A percentile compares a stretch with the other conserved stretches of the same genome.
These are phyloP conservation scores for Hephaestus fuliginosus DNA, from an alignment of 2,797 vertebrate genomes.

Conservation along the genomic window DNA sequence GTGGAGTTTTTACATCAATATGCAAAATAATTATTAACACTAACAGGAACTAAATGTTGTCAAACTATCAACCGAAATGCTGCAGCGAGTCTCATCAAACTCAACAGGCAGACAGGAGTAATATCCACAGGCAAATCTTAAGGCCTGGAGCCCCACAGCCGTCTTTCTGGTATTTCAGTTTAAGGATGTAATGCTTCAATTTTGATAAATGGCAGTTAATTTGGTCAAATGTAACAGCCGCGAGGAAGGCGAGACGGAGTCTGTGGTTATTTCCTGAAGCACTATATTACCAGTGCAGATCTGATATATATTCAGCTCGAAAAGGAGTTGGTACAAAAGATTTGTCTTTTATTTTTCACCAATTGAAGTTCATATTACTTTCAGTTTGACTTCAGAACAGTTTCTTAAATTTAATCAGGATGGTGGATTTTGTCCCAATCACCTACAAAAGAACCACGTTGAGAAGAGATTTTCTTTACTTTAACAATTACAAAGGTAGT, in stretches of 20 bases:
- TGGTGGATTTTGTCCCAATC: not conserved
- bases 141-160: not conserved
- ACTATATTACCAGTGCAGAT: not conserved
- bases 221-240: not conserved
- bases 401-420: not conserved
- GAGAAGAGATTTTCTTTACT: not conserved
- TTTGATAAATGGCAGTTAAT: constrained; percentile 14
- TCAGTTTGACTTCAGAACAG: not conserved
- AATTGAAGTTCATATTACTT: no score
- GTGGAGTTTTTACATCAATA: not conserved
- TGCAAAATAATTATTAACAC: not conserved
- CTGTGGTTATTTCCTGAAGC: constrained; percentile 4
- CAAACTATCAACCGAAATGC: not conserved
- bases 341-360: not conserved
- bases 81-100: not conserved
- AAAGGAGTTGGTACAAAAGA: not conserved
- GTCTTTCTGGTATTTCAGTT: constrained; percentile 28
- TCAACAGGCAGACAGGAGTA: not conserved
- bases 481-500: no score
- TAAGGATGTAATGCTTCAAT: constrained; percentile 7
- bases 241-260: not conserved
- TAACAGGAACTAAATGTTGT: not conserved
- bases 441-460: not conserved
- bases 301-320: not conserved
- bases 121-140: not conserved